phyloP scores from a whole-genome alignment of 2,113 vertebrate species.

The Origma solitaria region DNA sequence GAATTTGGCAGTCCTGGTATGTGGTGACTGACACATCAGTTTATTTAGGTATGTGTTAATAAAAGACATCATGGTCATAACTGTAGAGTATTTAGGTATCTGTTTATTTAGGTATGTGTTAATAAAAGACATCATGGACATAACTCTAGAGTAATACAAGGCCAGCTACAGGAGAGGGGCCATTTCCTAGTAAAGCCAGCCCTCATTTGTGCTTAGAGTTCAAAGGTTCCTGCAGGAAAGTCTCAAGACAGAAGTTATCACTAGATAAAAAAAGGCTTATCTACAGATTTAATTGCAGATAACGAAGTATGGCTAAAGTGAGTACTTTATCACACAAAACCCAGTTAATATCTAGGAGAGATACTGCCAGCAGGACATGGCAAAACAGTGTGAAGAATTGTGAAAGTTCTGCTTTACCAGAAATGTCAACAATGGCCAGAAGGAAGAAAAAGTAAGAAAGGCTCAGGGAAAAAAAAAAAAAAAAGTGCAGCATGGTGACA shows the following conservation, averaged over 20 bases:
- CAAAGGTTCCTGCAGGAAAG: background rate
- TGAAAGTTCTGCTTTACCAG: background rate
- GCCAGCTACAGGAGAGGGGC: background rate
- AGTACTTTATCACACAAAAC: background rate
- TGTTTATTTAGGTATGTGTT: background rate
- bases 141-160: background rate
- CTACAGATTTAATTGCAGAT: background rate
- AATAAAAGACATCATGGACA: background rate
- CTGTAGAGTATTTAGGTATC: too few species aligned
- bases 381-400: background rate
- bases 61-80: background rate
- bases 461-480: background rate
- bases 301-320: background rate
- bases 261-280: background rate
- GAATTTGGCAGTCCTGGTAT: background rate
- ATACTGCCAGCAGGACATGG: background rate
- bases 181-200: background rate
- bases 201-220: background rate
- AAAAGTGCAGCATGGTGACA: background rate
- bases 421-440: background rate
- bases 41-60: background rate
- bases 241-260: background rate
- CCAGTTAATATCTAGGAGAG: background rate
- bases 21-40: background rate
- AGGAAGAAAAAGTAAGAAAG: background rate